Percentiles rank a stretch among this genome's conserved stretches.
phyloP scores from a whole-genome alignment of 2,113 vertebrate species.

The human (Homo sapiens) region GRCh38 chr16:3974501-3975000 shows the following conservation, averaged over 20 bases:
- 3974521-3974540: neutral
- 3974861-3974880: neutral
- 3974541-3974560: neutral
- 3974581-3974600: neutral
- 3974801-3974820: neutral
- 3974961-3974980: neutral
- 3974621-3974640: neutral
- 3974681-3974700: constrained; percentile 68
- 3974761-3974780: constrained; percentile 40
- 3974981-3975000: neutral
- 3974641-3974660: neutral
- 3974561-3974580: neutral
- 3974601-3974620: neutral
- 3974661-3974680: constrained; percentile 85
- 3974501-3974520: neutral
- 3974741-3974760: constrained; percentile 45
- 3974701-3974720: constrained; percentile 82
- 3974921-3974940: neutral
- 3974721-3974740: constrained; percentile 66
- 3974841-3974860: neutral
- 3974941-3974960: neutral
- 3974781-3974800: neutral
- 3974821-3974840: neutral
- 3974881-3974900: neutral
- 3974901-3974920: neutral